These are phyloP conservation scores for Aquatica leii DNA, from an alignment of 2,888 invertebrate species.

Conservation along the genomic window DNA sequence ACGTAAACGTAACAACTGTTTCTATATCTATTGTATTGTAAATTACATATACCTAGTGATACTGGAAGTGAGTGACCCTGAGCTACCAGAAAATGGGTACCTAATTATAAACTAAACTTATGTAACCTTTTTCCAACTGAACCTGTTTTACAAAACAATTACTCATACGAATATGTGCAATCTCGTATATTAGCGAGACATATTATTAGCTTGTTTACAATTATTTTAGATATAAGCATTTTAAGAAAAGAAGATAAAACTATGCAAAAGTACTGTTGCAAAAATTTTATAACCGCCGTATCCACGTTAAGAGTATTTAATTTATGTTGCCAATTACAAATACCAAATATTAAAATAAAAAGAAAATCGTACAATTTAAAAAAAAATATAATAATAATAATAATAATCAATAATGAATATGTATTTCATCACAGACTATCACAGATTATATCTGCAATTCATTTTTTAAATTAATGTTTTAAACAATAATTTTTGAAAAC, in stretches of 20 bases:
- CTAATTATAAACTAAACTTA: conserved; percentile 39
- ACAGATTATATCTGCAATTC: conserved; percentile 60
- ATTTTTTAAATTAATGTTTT: conserved; percentile 49
- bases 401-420: conserved; percentile 39
- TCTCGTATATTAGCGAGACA: conserved; percentile 6
- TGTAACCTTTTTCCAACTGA: conserved; percentile 39
- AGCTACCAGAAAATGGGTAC: conserved; percentile 57
- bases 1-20: conserved; percentile 38
- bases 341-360: conserved; percentile 6
- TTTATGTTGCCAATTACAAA: not conserved
- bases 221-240: conserved; percentile 3
- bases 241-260: conserved; percentile 1
- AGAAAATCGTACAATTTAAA: conserved; percentile 16
- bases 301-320: conserved; percentile 9
- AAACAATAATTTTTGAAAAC: conserved; percentile 35
- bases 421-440: conserved; percentile 59
- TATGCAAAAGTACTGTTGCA: conserved; percentile 1
- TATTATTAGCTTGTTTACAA: conserved; percentile 12
- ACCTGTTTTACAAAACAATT: conserved; percentile 30
- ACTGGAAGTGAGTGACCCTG: conserved; percentile 62
- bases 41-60: conserved; percentile 55
- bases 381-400: conserved; percentile 27
- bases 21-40: conserved; percentile 47
- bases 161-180: conserved; percentile 17
- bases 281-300: conserved; percentile 6